A percentile compares a stretch with the other conserved stretches of the same genome.
Conservation (phyloP, 2,888 invertebrate genomes). For the Synergus japonicus region DNA sequence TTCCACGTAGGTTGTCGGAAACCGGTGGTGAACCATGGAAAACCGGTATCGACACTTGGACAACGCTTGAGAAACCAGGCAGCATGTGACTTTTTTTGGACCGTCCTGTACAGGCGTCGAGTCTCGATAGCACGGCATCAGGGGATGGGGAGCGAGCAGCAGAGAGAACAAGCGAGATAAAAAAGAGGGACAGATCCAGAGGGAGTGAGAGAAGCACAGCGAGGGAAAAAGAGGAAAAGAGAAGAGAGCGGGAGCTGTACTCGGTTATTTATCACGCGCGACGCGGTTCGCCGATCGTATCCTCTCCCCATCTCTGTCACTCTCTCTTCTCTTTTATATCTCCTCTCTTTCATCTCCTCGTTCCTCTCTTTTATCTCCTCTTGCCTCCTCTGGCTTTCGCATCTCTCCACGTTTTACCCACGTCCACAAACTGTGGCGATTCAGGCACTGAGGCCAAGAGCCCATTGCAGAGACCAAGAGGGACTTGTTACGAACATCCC, state of each 20-base stretch:
- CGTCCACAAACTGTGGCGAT: conserved; percentile 54
- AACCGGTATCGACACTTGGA: conserved; percentile 12
- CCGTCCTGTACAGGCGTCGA: background rate
- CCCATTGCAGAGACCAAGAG: conserved; percentile 58
- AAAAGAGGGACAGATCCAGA: background rate
- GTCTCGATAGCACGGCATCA: background rate
- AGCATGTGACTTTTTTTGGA: background rate
- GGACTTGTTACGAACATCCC: conserved; percentile 63
- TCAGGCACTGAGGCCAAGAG: conserved; percentile 54
- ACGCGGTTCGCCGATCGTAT: conserved; percentile 63
- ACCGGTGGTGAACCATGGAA: background rate
- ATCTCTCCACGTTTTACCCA: conserved; percentile 49
- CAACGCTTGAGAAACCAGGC: background rate
- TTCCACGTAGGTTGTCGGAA: background rate
- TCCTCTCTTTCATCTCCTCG: too few species aligned
- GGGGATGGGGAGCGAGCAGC: background rate
- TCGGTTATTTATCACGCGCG: conserved; percentile 67
- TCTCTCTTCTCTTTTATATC: background rate
- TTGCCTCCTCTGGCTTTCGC: conserved; percentile 41
- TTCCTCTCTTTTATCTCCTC: conserved; percentile 41
- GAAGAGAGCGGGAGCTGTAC: conserved; percentile 47
- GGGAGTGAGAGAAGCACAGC: background rate
- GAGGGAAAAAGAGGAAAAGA: conserved; percentile 45
- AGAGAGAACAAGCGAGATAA: background rate
- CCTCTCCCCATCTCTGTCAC: conserved; percentile 40